phyloP scores from a whole-genome alignment of 2,888 invertebrate species.

The Coenonympha glycerion region DNA sequence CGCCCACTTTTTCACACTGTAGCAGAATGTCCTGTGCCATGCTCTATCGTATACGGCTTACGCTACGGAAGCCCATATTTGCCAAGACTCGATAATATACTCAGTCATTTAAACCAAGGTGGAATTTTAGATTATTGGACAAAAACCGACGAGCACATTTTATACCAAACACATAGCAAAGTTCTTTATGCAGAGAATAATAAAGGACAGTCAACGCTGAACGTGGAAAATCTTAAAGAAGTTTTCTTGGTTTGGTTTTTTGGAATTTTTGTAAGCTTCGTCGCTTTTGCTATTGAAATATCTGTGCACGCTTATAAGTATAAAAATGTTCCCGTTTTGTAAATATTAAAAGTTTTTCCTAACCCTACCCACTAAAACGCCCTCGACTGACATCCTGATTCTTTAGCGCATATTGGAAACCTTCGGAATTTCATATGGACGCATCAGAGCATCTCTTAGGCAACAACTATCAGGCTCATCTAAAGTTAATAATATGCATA shows the following conservation, averaged over 20 bases:
- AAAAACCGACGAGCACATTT: constrained; percentile 45
- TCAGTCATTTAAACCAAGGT: constrained; percentile 64
- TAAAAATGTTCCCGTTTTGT: background rate
- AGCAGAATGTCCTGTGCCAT: constrained; percentile 72
- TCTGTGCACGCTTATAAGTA: background rate
- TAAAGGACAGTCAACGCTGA: constrained; percentile 55
- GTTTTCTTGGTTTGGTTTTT: constrained; percentile 54
- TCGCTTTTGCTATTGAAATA: constrained; percentile 47
- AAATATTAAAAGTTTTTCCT: background rate
- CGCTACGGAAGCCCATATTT: constrained; percentile 77
- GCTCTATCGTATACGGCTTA: constrained; percentile 72
- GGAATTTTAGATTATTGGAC: constrained; percentile 68
- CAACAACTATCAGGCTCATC: too few species aligned
- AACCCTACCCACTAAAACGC: background rate
- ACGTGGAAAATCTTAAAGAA: constrained; percentile 61
- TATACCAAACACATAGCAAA: constrained; percentile 34
- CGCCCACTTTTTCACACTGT: constrained; percentile 68
- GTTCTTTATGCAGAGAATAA: constrained; percentile 32
- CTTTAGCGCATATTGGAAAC: too few species aligned
- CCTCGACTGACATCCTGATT: background rate
- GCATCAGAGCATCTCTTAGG: too few species aligned
- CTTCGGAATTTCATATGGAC: too few species aligned
- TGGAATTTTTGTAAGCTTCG: constrained; percentile 43
- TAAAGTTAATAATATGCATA: too few species aligned
- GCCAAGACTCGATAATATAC: constrained; percentile 58